phyloP scores from a whole-genome alignment of 2,797 vertebrate genomes.

The Arnoldichthys spilopterus region DNA sequence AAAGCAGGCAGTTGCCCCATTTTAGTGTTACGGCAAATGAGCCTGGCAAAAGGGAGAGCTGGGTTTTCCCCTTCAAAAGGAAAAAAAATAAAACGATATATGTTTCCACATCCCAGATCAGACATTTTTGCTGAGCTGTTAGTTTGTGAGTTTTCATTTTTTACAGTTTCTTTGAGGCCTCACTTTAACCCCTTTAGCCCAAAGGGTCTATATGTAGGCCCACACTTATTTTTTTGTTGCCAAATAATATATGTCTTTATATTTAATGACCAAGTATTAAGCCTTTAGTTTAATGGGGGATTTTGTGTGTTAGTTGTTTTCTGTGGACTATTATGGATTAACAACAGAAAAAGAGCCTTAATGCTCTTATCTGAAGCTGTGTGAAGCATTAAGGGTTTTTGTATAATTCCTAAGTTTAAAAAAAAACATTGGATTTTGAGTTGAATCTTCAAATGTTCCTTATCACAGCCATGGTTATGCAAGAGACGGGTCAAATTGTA shows the following conservation, averaged over 20 bases:
- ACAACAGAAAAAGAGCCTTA: slow-evolving; percentile 13
- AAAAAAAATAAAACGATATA: slow-evolving; percentile 18
- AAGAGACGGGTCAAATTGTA: slow-evolving; percentile 20
- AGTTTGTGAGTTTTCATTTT: background rate
- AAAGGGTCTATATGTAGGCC: background rate
- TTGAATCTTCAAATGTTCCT: slow-evolving; percentile 23
- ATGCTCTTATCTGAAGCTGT: slow-evolving; percentile 37
- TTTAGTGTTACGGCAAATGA: slow-evolving; percentile 34
- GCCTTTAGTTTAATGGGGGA: background rate
- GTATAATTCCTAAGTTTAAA: background rate
- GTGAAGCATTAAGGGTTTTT: slow-evolving; percentile 23
- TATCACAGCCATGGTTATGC: slow-evolving; percentile 6
- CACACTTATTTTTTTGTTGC: background rate
- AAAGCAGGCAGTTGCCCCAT: slow-evolving; percentile 39
- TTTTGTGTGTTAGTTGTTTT: background rate
- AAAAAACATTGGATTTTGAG: background rate
- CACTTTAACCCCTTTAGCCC: background rate
- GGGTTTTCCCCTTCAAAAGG: slow-evolving; percentile 6
- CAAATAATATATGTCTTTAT: background rate
- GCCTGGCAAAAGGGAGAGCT: slow-evolving; percentile 34
- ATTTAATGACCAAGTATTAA: background rate
- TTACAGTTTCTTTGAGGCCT: slow-evolving; percentile 3
- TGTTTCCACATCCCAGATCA: slow-evolving; percentile 27
- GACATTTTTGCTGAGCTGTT: slow-evolving; percentile 29
- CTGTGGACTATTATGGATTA: background rate